phyloP scores from a whole-genome alignment of 2,113 vertebrate genomes.

The Embiotoca jacksoni region DNA sequence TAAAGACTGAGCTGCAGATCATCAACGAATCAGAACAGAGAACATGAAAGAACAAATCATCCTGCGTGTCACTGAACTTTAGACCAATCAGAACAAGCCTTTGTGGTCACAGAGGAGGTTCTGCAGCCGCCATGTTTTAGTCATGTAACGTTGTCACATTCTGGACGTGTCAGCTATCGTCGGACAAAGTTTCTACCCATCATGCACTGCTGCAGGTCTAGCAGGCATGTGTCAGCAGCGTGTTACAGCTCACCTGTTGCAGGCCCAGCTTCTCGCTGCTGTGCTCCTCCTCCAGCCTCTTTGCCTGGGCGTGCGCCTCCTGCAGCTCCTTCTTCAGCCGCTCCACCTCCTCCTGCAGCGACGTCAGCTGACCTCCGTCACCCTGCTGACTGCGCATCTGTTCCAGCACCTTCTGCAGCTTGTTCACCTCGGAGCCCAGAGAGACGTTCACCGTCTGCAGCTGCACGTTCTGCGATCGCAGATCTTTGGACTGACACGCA shows the following conservation, averaged over 20 bases:
- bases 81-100: no score
- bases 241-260: constrained; percentile 82
- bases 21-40: no score
- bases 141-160: no score
- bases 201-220: no score
- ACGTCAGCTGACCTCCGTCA: constrained; percentile 72
- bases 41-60: no score
- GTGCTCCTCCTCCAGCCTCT: constrained; percentile 86
- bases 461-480: constrained; percentile 86
- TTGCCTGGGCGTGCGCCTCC: constrained; percentile 80
- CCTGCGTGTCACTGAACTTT: no score
- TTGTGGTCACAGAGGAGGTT: no score
- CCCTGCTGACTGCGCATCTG: constrained; percentile 72
- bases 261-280: constrained; percentile 85
- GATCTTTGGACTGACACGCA: constrained; percentile 87
- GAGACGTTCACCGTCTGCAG: constrained; percentile 65
- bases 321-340: constrained; percentile 85
- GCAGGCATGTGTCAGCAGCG: no score
- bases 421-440: constrained; percentile 85
- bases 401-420: constrained; percentile 90
- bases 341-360: constrained; percentile 88
- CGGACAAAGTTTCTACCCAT: no score
- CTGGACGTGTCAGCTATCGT: no score
- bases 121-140: no score
- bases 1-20: no score